These are phyloP conservation scores for Henricia sp. DNA, from an alignment of 53 echinoderm and acorn worm species.

Conservation along the genomic window DNA sequence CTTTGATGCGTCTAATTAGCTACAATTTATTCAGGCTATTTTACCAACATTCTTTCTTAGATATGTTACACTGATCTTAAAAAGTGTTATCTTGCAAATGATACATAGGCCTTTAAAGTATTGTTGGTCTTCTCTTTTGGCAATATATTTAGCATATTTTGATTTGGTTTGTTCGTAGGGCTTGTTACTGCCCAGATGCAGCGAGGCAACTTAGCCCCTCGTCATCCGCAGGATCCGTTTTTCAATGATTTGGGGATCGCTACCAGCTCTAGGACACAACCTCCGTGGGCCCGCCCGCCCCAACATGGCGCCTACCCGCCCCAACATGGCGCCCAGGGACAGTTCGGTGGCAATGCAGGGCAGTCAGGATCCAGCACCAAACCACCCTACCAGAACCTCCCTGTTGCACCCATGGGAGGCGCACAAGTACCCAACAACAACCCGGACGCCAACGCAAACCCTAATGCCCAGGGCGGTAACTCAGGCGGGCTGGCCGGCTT, in stretches of 20 bases:
- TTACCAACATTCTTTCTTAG: too few species aligned
- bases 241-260: slow-evolving; percentile 38
- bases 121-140: neutral
- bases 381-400: neutral
- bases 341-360: neutral
- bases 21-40: too few species aligned
- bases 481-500: slow-evolving; percentile 30
- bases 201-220: neutral
- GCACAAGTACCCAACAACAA: slow-evolving; percentile 7
- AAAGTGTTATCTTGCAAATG: too few species aligned
- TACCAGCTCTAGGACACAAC: neutral
- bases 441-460: slow-evolving; percentile 43
- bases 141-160: neutral
- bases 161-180: slow-evolving; percentile 15
- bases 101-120: neutral
- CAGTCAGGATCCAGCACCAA: slow-evolving; percentile 15
- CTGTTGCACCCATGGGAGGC: neutral
- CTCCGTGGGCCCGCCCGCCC: slow-evolving; percentile 17
- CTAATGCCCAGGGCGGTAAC: slow-evolving; percentile 14
- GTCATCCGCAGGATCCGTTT: neutral
- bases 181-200: slow-evolving; percentile 39
- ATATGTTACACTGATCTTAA: too few species aligned
- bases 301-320: neutral
- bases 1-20: too few species aligned
- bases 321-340: neutral